Conservation (phyloP, 1,140 invertebrate species). For the Heliconius eleuchia region DNA sequence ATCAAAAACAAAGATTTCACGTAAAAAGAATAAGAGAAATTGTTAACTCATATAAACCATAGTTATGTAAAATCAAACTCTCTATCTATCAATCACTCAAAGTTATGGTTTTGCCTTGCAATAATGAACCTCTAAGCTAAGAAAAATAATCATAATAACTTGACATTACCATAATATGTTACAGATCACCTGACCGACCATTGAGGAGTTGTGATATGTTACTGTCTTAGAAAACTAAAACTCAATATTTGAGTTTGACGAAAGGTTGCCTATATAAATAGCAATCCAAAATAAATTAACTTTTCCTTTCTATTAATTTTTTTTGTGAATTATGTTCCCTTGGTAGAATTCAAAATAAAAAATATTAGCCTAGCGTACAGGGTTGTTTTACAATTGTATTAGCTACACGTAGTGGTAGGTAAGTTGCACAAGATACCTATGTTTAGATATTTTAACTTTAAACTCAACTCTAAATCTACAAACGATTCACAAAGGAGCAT, state of each 20-base stretch:
- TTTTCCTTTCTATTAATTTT: not conserved
- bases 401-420: not conserved
- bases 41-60: not conserved
- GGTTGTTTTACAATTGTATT: not conserved
- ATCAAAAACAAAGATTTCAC: not conserved
- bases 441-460: not conserved
- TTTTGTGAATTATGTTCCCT: not conserved
- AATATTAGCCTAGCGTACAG: not conserved
- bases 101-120: not conserved
- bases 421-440: not conserved
- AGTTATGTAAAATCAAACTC: not conserved
- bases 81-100: not conserved
- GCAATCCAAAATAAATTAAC: not conserved
- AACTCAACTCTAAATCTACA: not conserved
- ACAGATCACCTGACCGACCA: constrained; percentile 61
- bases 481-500: constrained; percentile 10
- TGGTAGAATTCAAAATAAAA: not conserved
- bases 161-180: constrained; percentile 53
- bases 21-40: not conserved
- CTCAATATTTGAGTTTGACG: not conserved
- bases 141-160: constrained; percentile 33
- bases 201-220: constrained; percentile 47
- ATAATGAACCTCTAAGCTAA: not conserved
- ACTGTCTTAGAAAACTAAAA: not conserved
- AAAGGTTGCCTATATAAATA: not conserved